A percentile compares a stretch with the other conserved stretches of the same genome.
phyloP scores from a whole-genome alignment of 2,888 invertebrate species.

The Gymnocheta viridis region DNA sequence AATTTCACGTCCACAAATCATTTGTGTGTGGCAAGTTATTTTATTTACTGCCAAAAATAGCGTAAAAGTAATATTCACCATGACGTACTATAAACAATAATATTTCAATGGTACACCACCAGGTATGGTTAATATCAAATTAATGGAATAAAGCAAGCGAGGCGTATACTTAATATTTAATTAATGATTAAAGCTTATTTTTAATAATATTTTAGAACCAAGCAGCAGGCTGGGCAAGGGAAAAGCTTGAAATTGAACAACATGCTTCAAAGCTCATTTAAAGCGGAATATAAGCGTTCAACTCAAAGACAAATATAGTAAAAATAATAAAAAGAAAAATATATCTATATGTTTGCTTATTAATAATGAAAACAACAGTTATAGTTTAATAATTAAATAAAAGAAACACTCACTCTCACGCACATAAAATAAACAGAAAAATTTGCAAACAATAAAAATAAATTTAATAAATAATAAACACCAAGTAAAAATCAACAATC shows the following conservation, averaged over 20 bases:
- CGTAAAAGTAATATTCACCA: conserved; percentile 35
- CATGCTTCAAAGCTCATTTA: conserved; percentile 29
- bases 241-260: conserved; percentile 12
- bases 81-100: conserved; percentile 8
- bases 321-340: neutral
- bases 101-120: neutral
- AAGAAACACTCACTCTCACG: conserved; percentile 11
- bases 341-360: neutral
- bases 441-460: conserved; percentile 49
- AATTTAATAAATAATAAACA: conserved; percentile 11
- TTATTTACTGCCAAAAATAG: neutral
- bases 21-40: too few species aligned
- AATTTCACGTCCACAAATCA: too few species aligned
- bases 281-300: neutral
- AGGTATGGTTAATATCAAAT: conserved; percentile 26
- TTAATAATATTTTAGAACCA: neutral
- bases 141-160: neutral
- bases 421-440: conserved; percentile 26
- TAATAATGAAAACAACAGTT: neutral
- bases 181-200: neutral
- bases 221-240: too few species aligned
- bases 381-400: conserved; percentile 1
- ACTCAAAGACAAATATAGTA: neutral
- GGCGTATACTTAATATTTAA: conserved; percentile 4
- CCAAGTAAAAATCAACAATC: neutral